Conservation (phyloP, 2,113 vertebrate genomes). For the Theropithecus gelada region DNA sequence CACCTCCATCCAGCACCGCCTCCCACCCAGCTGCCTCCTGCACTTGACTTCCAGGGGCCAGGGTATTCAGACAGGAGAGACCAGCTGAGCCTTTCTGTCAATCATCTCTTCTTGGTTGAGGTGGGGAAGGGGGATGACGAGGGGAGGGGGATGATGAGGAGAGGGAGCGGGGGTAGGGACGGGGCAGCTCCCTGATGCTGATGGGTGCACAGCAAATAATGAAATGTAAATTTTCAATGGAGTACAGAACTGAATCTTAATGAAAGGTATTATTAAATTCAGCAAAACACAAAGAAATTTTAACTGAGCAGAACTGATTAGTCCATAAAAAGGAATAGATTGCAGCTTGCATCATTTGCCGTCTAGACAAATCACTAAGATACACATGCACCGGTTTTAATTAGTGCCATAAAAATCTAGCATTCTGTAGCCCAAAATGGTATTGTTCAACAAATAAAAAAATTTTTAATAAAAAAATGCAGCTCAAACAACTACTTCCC, state of each 20-base stretch:
- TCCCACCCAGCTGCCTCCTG: not conserved
- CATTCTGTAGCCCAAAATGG: constrained; percentile 45
- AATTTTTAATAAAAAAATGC: constrained; percentile 51
- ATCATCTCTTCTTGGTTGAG: not conserved
- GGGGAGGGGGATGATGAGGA: fast-evolving
- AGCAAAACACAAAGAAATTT: constrained; percentile 74
- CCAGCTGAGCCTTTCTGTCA: not conserved
- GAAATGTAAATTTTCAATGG: constrained; percentile 38
- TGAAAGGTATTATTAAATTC: constrained; percentile 78
- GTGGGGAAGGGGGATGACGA: fast-evolving
- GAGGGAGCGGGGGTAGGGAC: fast-evolving
- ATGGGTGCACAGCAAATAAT: not conserved
- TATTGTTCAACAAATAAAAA: constrained; percentile 64
- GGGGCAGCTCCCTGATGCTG: not conserved
- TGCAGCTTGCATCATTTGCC: constrained; percentile 64
- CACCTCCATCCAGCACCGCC: not conserved
- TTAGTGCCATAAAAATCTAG: constrained; percentile 43
- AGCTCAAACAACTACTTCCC: not conserved
- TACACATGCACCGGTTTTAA: constrained; percentile 70
- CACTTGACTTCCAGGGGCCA: not conserved
- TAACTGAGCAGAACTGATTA: constrained; percentile 76
- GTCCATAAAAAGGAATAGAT: constrained; percentile 72
- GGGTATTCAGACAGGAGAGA: not conserved
- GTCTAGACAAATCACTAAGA: constrained; percentile 79
- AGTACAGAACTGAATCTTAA: constrained; percentile 61